These are phyloP conservation scores for Florisuga fusca DNA, from an alignment of 2,797 vertebrate species.

Conservation along the genomic window DNA sequence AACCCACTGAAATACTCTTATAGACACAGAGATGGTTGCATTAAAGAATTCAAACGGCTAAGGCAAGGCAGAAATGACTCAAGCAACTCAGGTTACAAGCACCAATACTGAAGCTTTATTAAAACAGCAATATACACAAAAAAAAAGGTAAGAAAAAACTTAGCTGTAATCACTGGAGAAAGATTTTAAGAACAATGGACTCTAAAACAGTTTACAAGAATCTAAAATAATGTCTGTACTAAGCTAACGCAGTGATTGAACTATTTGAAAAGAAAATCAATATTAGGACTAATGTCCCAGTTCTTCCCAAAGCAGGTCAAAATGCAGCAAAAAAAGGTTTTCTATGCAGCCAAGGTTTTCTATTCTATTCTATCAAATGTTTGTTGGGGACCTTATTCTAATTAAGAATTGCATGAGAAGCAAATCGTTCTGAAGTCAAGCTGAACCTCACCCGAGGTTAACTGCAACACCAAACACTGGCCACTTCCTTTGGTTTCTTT, in stretches of 20 bases:
- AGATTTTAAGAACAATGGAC: neutral
- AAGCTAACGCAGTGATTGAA: neutral
- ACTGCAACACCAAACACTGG: neutral
- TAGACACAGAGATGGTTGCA: neutral
- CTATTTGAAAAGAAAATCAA: neutral
- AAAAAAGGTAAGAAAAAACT: neutral
- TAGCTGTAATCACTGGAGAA: neutral
- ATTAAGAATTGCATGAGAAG: neutral
- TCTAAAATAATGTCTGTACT: neutral
- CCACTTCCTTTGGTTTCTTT: neutral
- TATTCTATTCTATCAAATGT: neutral
- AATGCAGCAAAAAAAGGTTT: neutral
- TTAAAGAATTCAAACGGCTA: neutral
- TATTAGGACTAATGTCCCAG: neutral
- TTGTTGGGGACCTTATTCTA: neutral
- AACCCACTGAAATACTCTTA: neutral
- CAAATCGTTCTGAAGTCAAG: neutral
- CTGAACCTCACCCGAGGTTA: neutral
- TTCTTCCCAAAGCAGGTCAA: neutral
- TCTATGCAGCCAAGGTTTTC: neutral
- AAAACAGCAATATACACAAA: neutral
- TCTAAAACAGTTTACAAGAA: neutral
- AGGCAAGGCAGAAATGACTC: neutral
- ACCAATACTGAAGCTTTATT: neutral
- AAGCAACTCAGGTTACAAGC: neutral